Percentiles rank a stretch among this genome's conserved stretches.
Conservation (phyloP, 1,140 invertebrate species). For the silkworm (Bombyx mori) region ASM3026992v2 NC_085110.1:7238501-7239000, state of each 20-base stretch:
- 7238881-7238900: too few species aligned
- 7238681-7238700: constrained; percentile 68
- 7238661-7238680: constrained; percentile 67
- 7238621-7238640: constrained; percentile 71
- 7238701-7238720: constrained; percentile 67
- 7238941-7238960: too few species aligned
- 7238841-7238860: too few species aligned
- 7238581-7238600: constrained; percentile 72
- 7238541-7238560: constrained; percentile 65
- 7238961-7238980: too few species aligned
- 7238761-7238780: neutral
- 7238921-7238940: too few species aligned
- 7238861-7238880: too few species aligned
- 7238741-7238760: constrained; percentile 41
- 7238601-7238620: constrained; percentile 71
- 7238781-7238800: too few species aligned
- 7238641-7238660: constrained; percentile 70
- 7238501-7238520: constrained; percentile 71
- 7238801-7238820: neutral
- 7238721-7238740: constrained; percentile 60
- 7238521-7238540: constrained; percentile 66
- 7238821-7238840: neutral
- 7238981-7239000: too few species aligned
- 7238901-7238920: too few species aligned
- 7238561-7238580: constrained; percentile 64